Base-by-base conservation (phyloP, 35 echinoderm and acorn worm genomes). In the Chiridota heheva region DNA sequence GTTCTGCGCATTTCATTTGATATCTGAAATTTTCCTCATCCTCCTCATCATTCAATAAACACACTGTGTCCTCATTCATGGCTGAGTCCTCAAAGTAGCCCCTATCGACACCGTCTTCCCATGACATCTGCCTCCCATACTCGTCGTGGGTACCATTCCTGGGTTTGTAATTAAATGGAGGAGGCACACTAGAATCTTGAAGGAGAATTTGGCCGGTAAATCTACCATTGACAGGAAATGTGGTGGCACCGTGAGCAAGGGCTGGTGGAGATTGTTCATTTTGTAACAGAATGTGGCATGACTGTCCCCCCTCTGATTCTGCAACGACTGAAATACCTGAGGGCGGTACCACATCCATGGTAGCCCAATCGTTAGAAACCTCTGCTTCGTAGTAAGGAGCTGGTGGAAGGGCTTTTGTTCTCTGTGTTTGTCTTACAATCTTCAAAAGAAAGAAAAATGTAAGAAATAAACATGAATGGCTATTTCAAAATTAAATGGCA, bases 331-430 rank as follows among this genome's bases (percentile, higher is more conserved):
- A 62, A 17, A 86, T 67, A 49, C 63, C 74, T 6, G 76, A 81
- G 24, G 84, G 67, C 13, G 84, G 57, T 69, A 78, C 32, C 13
- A 58, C 74, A 15, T 67, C 76, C 38, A 81, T 69, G 1, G 76
- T 61, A 35, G 49, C 76, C 91, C 91, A 95, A 44, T 88, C 86
- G 40, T 84, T 78, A 15, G 70, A 44, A 39, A 71, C 70, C 36
- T 95, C 86, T 30, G 81, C 55, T 24, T 89, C 86, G 61, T 88
- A 95, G 81, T 95, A 95, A 44, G 91, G 91, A 7, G 91, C 80
- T 17, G 91, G 91, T 29, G 91, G 85, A 8, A 95, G 81, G 29
- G 87, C 61, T 36, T 78, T 80, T 3, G 75, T 49, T 42, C 81
- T 76, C 33, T 91, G 85, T 31, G 77, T 86, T 82, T 91, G 89